Conservation (phyloP, 2,797 vertebrate genomes). For the Bovichtus diacanthus region DNA sequence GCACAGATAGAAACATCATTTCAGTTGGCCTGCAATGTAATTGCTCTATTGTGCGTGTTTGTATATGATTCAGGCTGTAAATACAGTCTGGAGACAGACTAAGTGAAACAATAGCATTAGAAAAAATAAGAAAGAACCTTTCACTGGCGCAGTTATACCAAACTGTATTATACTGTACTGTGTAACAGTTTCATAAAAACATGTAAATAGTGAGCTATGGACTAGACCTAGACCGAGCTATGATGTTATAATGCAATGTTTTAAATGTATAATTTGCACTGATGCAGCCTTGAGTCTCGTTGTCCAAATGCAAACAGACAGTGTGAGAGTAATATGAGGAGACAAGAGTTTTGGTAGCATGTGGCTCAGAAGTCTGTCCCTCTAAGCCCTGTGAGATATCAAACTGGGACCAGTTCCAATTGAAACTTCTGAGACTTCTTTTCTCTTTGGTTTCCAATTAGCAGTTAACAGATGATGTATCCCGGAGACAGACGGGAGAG, state of each 20-base stretch:
- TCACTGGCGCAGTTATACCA: background rate
- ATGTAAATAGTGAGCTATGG: constrained; percentile 6
- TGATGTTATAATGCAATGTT: background rate
- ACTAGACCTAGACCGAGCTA: background rate
- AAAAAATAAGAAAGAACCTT: background rate
- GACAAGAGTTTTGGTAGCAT: constrained; percentile 57
- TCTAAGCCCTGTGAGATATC: constrained; percentile 65
- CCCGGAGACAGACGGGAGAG: constrained; percentile 66
- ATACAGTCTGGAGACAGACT: constrained; percentile 3
- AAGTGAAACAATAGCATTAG: background rate
- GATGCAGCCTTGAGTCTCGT: constrained; percentile 12
- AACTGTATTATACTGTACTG: background rate
- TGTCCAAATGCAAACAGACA: constrained; percentile 40
- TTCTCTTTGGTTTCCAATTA: constrained; percentile 80
- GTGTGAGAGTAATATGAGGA: constrained; percentile 52
- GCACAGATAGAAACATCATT: background rate
- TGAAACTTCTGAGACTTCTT: constrained; percentile 77
- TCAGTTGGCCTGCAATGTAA: background rate
- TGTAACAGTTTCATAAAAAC: background rate
- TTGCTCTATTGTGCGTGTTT: constrained; percentile 15
- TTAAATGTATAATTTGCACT: constrained; percentile 28
- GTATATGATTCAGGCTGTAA: background rate
- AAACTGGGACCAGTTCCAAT: constrained; percentile 74
- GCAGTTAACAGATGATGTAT: constrained; percentile 70
- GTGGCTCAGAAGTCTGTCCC: constrained; percentile 68